Percentiles rank a stretch among this genome's conserved stretches.
phyloP scores from a whole-genome alignment of 2,113 vertebrate genomes.

The Tupaia chinensis region DNA sequence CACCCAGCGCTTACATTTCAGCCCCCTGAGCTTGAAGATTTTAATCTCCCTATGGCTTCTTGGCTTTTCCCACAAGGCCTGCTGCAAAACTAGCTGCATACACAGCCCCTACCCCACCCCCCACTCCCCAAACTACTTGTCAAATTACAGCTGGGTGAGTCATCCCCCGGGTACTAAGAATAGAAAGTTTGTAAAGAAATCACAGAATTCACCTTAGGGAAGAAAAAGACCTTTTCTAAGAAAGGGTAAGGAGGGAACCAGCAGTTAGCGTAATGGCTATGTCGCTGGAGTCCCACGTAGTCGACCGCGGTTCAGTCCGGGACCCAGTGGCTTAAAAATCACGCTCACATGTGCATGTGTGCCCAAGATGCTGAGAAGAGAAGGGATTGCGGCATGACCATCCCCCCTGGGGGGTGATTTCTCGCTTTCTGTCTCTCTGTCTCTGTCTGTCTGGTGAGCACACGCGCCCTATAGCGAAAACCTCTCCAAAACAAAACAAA shows the following conservation, averaged over 20 bases:
- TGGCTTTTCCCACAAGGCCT: background rate
- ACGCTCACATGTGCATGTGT: too few relatives aligned
- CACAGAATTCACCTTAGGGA: background rate
- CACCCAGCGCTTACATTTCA: background rate
- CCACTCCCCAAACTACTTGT: background rate
- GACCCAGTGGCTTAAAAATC: too few relatives aligned
- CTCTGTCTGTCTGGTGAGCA: too few relatives aligned
- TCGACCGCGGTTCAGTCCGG: too few relatives aligned
- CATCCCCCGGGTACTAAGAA: slow-evolving; percentile 24
- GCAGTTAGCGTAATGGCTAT: too few relatives aligned
- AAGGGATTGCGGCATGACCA: too few relatives aligned
- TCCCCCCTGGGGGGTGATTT: too few relatives aligned
- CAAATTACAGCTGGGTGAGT: background rate
- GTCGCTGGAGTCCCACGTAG: too few relatives aligned
- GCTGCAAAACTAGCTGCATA: background rate
- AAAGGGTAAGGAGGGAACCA: background rate
- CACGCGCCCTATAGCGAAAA: too few relatives aligned
- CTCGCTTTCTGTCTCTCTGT: too few relatives aligned
- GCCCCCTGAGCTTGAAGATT: background rate
- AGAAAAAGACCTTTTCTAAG: slow-evolving; percentile 2
- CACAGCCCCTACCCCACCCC: background rate
- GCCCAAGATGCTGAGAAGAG: too few relatives aligned
- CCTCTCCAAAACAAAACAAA: too few relatives aligned
- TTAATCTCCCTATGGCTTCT: background rate
- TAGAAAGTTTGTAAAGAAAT: background rate